Evolutionary conservation across 2,113 vertebrate species (phyloP).

Genomic region (Hyperopisus bebe): DNA sequence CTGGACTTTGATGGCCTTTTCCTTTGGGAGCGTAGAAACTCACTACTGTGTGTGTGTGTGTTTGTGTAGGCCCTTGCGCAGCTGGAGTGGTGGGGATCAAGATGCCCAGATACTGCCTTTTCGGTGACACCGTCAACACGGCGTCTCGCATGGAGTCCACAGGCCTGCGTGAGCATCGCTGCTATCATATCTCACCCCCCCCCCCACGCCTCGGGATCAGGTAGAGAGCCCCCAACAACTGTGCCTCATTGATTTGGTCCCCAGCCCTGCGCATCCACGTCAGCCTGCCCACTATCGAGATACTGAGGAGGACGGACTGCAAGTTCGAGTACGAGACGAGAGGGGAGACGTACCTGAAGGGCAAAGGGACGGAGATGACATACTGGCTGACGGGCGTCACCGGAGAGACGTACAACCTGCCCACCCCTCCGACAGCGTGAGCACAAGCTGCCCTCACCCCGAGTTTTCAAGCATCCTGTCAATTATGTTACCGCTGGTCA

Average conservation of each 20-base stretch:
- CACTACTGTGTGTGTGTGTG: background rate
- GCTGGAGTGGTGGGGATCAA: slow-evolving; percentile 93
- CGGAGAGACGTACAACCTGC: slow-evolving; percentile 74
- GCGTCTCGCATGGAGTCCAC: slow-evolving; percentile 95
- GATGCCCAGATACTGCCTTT: slow-evolving; percentile 94
- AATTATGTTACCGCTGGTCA: no score
- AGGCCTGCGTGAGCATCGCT: slow-evolving; percentile 76
- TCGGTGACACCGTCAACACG: slow-evolving; percentile 91
- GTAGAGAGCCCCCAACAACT: background rate
- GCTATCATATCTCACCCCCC: background rate
- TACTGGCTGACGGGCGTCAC: slow-evolving; percentile 89
- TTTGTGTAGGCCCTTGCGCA: slow-evolving; percentile 76
- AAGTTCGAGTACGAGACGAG: slow-evolving; percentile 79
- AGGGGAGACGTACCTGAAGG: slow-evolving; percentile 93
- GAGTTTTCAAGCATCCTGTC: no score
- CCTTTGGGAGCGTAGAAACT: background rate
- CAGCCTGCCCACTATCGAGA: slow-evolving; percentile 80
- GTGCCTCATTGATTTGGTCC: background rate
- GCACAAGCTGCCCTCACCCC: slow-evolving; percentile 33
- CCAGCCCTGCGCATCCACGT: slow-evolving; percentile 77
- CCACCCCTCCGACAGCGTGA: slow-evolving; percentile 88
- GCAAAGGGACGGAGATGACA: slow-evolving; percentile 87
- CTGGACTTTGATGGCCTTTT: background rate
- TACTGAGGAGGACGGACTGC: slow-evolving; percentile 83
- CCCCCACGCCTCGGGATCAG: background rate